A percentile compares a stretch with the other conserved stretches of the same genome.
Evolutionary conservation across 2,113 vertebrate species (phyloP).

Genomic region (Ceyx margarethae): DNA sequence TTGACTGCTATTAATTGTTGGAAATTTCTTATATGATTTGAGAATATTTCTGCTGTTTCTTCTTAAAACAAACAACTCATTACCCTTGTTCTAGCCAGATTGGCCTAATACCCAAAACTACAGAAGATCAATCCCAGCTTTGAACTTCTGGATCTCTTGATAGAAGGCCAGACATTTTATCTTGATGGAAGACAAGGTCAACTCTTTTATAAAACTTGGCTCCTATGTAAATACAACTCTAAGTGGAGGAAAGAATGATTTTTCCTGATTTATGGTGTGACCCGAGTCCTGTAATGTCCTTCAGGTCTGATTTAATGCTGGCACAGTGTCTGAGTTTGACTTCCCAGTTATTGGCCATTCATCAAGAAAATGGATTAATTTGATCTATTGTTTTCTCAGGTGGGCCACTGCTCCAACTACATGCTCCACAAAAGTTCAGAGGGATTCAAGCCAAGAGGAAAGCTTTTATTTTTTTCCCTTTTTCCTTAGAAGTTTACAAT

Average conservation of each 20-base stretch:
- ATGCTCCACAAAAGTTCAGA: not conserved
- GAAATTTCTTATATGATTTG: not conserved
- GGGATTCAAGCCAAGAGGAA: not conserved
- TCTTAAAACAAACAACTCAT: not conserved
- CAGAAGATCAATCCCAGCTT: not conserved
- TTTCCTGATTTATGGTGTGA: constrained; percentile 46
- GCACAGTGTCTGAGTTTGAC: constrained; percentile 32
- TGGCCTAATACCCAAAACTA: not conserved
- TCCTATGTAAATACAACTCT: constrained; percentile 53
- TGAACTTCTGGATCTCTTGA: not conserved
- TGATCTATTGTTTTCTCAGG: constrained; percentile 30
- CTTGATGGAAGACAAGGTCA: constrained; percentile 35
- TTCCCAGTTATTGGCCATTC: constrained; percentile 56
- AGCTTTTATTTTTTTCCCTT: not conserved
- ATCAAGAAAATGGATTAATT: constrained; percentile 52
- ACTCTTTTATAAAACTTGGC: not conserved
- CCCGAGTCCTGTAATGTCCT: constrained; percentile 44
- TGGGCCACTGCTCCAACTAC: not conserved
- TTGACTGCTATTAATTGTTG: not conserved
- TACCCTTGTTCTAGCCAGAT: not conserved
- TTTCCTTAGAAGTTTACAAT: not conserved
- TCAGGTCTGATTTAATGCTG: constrained; percentile 59
- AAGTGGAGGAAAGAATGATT: constrained; percentile 18
- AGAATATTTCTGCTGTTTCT: not conserved
- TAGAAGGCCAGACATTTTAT: not conserved